Evolutionary conservation across 2,888 invertebrate genomes (phyloP), one percentile per base, ranked within the genome.

Genomic region (Caenorhabditis plicata): DNA sequence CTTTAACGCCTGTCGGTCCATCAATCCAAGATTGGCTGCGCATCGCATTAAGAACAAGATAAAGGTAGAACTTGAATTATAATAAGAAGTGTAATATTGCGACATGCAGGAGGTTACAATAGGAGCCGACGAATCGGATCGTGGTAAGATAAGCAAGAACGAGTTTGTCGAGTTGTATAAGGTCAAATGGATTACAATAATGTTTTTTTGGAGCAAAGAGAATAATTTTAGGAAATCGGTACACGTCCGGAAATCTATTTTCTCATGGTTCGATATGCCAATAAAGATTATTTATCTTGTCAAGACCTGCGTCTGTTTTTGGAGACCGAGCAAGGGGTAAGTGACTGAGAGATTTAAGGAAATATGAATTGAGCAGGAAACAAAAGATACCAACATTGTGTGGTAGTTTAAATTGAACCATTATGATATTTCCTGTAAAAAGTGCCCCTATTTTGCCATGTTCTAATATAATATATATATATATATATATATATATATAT

Each of bases 241-340:
- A 86, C 86, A 1, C 77, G 86, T 62, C 86, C 86, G n/a, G 86
- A 86, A 60, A 63, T 86, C 23, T 86, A 86, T 73, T 86, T 86
- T 77, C 81, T 86, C 31, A 82, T 86, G 75, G 85, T 86, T 51
- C 82, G 86, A 71, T 85, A 85, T 78, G 84, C 85, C 43, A 84
- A 85, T 75, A 84, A 85, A 72, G 86, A 86, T 75, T 86, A 85
- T 74, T 80, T 86, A 73, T 83, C 84, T 4, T 81, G 82, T 25
- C 85, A 86, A 67, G 86, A 86, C 73, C 78, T 86, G 61, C 82
- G 85, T 58, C 75, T 86, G 47, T 86, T 86, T 76, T 79, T 86
- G 62, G 86, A 86, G 77, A 85, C 85, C 23, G 86, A 86, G 76
- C 86, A 86, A 82, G 86, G 85, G 80, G 86, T 86, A 76, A 81